Base-by-base conservation (phyloP, 2,113 vertebrate genomes). In the Equus przewalskii region DNA sequence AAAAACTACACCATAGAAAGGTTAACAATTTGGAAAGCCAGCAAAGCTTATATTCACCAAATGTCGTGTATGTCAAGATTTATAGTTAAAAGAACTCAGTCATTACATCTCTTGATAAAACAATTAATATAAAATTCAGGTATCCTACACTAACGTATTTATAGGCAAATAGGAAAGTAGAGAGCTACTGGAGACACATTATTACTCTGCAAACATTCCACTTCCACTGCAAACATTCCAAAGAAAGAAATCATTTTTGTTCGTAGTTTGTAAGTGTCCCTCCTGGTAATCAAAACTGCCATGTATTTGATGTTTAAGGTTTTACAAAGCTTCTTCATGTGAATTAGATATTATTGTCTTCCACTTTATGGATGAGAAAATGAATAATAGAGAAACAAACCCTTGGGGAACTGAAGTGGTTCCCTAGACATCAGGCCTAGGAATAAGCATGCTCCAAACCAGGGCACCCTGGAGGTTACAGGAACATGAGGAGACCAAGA, bases 231-330 rank as follows among this genome's bases (percentile, higher is more conserved):
- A 70, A 67, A 44, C 46, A 65, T 87, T 80, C 33, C 26, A 49
- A 90, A 85, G 62, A 87, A 86, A 62, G 96, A 88, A 87, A 7
- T 24, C 16, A 13, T 41, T 44, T 19, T 65, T 64, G 5, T 85
- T 86, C 49, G 75, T 58, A 18, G 62, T 84, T 79, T 81, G 44
- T 85, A 56, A 94, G 13, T 83, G 30, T 62, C 60, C n/a, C 18
- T 91, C 28, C 30, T 62, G 58, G 26, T 92, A 78, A 90, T 89
- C 58, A 7, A n/a, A 79, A 46, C 82, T 87, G 44, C n/a, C 46
- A 75, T 67, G 70, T 84, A 64, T 88, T 33, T 88, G 51, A 67
- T 70, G n/a, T 49, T 93, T 86, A 79, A 26, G 95, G 58, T 79
- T 84, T 67, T 86, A 51, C 76, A 96, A 49, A 92, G 6, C 8